Conservation (phyloP, 2,888 invertebrate species). For the Agrilus cyanescens region DNA sequence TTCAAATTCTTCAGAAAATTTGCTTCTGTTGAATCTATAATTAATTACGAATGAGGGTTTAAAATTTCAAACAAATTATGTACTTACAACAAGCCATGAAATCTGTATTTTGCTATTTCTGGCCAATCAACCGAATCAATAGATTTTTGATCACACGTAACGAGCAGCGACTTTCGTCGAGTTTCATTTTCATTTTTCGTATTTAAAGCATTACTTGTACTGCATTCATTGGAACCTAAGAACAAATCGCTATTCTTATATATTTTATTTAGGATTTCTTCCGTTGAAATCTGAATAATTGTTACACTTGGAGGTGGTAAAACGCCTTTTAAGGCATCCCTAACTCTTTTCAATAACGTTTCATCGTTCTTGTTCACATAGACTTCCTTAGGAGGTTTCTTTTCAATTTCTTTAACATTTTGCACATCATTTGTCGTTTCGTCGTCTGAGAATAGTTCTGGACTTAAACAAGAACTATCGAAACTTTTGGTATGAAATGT, state of each 20-base stretch:
- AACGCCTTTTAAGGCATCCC: conserved; percentile 54
- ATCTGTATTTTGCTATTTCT: conserved; percentile 46
- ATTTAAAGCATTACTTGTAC: conserved; percentile 1
- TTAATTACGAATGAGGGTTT: neutral
- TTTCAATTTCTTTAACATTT: conserved; percentile 32
- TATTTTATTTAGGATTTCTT: conserved; percentile 46
- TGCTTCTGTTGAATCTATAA: conserved; percentile 58
- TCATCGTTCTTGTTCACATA: conserved; percentile 29
- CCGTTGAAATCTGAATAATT: conserved; percentile 50
- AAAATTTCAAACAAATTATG: neutral
- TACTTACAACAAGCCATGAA: conserved; percentile 62
- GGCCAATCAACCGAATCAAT: conserved; percentile 43
- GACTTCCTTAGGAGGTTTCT: conserved; percentile 17
- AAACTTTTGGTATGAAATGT: conserved; percentile 14
- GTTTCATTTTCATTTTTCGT: conserved; percentile 8
- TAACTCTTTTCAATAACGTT: conserved; percentile 34
- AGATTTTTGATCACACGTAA: conserved; percentile 33
- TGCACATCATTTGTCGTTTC: conserved; percentile 34
- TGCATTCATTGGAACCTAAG: conserved; percentile 19
- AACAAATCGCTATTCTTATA: conserved; percentile 5
- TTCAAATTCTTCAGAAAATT: conserved; percentile 58
- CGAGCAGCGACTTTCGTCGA: conserved; percentile 23
- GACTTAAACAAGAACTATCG: conserved; percentile 29
- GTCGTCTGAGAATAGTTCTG: conserved; percentile 55
- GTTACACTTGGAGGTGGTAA: conserved; percentile 67